Evolutionary conservation across 2,888 invertebrate genomes (phyloP), one percentile per base, ranked within the genome.

Genomic region (Laspeyria flexula): DNA sequence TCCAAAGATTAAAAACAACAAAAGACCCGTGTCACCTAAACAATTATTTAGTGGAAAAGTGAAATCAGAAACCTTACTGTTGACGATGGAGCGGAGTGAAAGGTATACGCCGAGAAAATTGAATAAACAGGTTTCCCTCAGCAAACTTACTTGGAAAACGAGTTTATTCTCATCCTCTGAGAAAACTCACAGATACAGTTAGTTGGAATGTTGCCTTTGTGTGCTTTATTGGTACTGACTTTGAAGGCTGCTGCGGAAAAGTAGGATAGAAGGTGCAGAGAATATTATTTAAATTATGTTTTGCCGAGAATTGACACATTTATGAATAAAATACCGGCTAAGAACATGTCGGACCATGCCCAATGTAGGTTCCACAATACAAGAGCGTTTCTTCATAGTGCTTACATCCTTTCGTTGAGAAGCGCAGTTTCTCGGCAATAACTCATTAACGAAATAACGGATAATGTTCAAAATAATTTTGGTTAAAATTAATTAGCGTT

Each of bases 131-230:
- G 44, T 43, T 44, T 52, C 29, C 10, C 34, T 38, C 39, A 55
- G 30, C 58, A 60, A 71, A 68, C 47, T 71, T 62, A 55, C 51
- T 54, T 34, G 40, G 6, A 10, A 21, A 59, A 60, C 43, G 45
- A 68, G 56, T 60, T 62, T 56, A 45, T 48, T 53, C 41, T n/a
- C 49, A 52, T 57, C 38, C 45, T 33, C 38, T 18, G 43, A 55
- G 48, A 48, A 43, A 52, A 52, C 48, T 54, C 35, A 15, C 38
- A 44, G 54, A 43, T 43, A 51, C 37, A 47, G 46, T 47, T 52
- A 29, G 42, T 40, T 55, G 55, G 49, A 60, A 58, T 55, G 38
- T 46, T 55, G 48, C 42, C 47, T 48, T 54, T 40, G 43, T 52
- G 40, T 54, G 51, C 45, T 45, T 51, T 38, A 58, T 66, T 43